Base-by-base conservation (phyloP, 1,140 invertebrate genomes). In the Elymnias hypermnestra region DNA sequence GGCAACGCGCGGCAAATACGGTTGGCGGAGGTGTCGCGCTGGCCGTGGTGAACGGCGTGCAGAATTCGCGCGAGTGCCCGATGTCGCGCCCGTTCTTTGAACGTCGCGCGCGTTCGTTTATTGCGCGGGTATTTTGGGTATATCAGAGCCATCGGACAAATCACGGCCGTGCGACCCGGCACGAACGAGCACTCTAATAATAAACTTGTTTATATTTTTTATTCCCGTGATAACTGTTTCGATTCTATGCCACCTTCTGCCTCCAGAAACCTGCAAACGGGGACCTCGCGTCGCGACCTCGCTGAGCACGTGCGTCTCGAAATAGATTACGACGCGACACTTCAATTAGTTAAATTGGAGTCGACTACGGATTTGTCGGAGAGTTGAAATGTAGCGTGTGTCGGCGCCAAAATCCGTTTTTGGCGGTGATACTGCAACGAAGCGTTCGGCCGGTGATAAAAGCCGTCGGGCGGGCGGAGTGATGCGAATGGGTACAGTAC, bases 191-290 rank as follows among this genome's bases (percentile, higher is more conserved):
- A 60, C 66, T 82, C 81, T 83, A 84, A 81, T 81, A 74, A 83
- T 84, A 84, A 83, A 78, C 78, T 79, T 84, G 81, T 84, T 84
- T 84, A 84, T 83, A 81, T 84, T 84, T 62, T 83, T 83, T 79
- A 74, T 72, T 77, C 62, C 53, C 63, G 59, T 69, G 63, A 71
- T 68, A 68, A 76, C 64, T 79, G 67, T 69, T 77, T 57, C 53
- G 50, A 75, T 64, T 69, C 55, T 58, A 29, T 62, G 44, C 53
- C 39, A 56, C 55, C 60, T 53, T 31, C 46, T 46, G 49, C 45
- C 51, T 46, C 44, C 33, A 44, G 25, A 47, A 48, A 22, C 43
- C 29, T 40, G 36, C 42, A 21, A 51, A 17, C 17, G 13, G 41
- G 58, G n/a, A 48, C 63, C 57, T 67, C 61, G 42, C 47, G 1